A percentile compares a stretch with the other conserved stretches of the same genome.
phyloP scores from a whole-genome alignment of 37 sponge, comb jelly and placozoan species.

The Eunapius fragilis region DNA sequence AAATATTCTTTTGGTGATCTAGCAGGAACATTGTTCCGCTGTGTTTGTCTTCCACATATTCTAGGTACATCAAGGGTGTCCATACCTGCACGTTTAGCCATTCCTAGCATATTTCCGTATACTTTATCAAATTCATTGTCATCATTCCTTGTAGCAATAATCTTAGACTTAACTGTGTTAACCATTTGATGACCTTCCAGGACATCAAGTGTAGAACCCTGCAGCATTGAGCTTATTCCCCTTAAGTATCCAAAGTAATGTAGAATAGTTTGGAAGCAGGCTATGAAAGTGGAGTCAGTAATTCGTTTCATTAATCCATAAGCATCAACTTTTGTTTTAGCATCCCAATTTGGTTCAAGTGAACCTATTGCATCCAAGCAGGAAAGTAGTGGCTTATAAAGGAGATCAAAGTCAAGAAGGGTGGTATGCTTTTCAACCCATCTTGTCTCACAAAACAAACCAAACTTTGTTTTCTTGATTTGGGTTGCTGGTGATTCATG shows the following conservation, averaged over 20 bases:
- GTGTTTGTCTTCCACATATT: too few species aligned
- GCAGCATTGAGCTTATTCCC: constrained; percentile 12
- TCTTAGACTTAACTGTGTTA: too few species aligned
- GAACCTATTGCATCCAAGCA: constrained; percentile 33
- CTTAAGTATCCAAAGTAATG: not conserved
- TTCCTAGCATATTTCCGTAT: too few species aligned
- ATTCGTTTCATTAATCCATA: not conserved
- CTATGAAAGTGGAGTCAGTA: constrained; percentile 31
- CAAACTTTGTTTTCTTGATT: constrained; percentile 1
- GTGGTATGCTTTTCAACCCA: constrained; percentile 35
- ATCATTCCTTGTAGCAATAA: too few species aligned
- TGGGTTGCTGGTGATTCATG: too few species aligned
- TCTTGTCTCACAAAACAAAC: constrained; percentile 22
- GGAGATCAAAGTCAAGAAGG: constrained; percentile 15
- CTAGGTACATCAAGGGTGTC: too few species aligned
- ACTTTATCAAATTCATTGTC: too few species aligned
- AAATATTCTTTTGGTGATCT: too few species aligned
- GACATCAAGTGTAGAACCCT: constrained; percentile 25
- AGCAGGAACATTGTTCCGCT: too few species aligned
- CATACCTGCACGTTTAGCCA: too few species aligned
- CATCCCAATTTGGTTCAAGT: constrained; percentile 1
- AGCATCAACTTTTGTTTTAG: constrained; percentile 42
- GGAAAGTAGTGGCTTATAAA: not conserved
- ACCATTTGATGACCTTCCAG: constrained; percentile 28
- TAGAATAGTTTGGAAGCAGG: not conserved